Conservation (phyloP, 1,140 invertebrate genomes). For the Charaxes varanes region DNA sequence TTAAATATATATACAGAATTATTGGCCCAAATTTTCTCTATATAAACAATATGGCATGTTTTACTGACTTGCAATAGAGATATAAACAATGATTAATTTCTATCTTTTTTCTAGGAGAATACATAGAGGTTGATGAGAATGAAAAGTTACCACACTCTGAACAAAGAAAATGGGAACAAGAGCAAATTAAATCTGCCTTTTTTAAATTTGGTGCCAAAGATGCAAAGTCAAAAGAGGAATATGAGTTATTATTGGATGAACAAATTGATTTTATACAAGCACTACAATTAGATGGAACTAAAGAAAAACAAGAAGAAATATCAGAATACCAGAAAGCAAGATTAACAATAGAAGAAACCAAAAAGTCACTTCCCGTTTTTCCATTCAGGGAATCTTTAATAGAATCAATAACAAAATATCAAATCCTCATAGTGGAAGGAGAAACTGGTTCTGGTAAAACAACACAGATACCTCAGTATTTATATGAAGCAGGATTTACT, state of each 20-base stretch:
- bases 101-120: conserved; percentile 75
- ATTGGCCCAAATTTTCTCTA: too few species aligned
- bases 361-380: conserved; percentile 95
- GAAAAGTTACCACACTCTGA: conserved; percentile 93
- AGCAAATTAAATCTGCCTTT: conserved; percentile 94
- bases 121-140: conserved; percentile 91
- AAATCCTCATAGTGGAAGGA: conserved; percentile 97
- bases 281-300: conserved; percentile 90
- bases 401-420: conserved; percentile 90
- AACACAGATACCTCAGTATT: conserved; percentile 98
- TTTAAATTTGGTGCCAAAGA: conserved; percentile 96
- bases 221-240: conserved; percentile 85
- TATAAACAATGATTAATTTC: too few species aligned
- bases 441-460: conserved; percentile 99
- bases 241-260: conserved; percentile 95
- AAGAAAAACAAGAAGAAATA: conserved; percentile 76
- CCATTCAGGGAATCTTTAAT: conserved; percentile 94
- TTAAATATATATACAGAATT: too few species aligned
- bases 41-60: too few species aligned
- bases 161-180: conserved; percentile 98
- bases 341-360: conserved; percentile 92
- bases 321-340: conserved; percentile 84
- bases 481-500: conserved; percentile 93
- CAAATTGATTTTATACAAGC: conserved; percentile 98
- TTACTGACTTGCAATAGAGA: too few species aligned